Evolutionary conservation across 2,888 invertebrate genomes (phyloP), one percentile per base, ranked within the genome.

Genomic region (Prenolepis imparis): DNA sequence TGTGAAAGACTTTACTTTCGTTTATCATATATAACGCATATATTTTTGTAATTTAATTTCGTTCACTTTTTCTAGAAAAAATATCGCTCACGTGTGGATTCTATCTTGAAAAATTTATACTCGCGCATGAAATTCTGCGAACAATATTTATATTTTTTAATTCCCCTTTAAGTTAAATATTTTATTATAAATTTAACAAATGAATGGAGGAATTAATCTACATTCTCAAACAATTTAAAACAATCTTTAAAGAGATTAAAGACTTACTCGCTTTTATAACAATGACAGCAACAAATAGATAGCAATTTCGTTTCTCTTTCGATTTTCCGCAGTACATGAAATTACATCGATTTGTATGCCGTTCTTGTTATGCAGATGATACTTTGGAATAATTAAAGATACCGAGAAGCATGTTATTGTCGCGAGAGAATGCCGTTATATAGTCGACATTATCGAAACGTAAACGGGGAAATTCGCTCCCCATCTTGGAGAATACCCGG

Each of bases 381-480:
- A 39, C 24, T 66, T 12, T 52, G 8, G 36, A 39, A 52, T 39
- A 66, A 52, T 66, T 39, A 67, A 55, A 66, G 28, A n/a, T 39
- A 55, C 5, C 36, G 6, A 28, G 8, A 67, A 24, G 36, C 4
- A 12, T 41, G 3, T 18, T 41, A 8, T 63, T 63, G 24, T 52
- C 21, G 21, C 21, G 12, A 3, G 15, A 24, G n/a, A 41, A 39
- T 2, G n/a, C 11, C 39, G 12, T 0, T 48, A 8, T n/a, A 21
- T 5, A 21, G 21, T 12, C 5, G 36, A 24, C 36, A 12, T 52
- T 39, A 41, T 68, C 52, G n/a, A 66, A 39, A 67, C 15, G 55
- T 39, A 77, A 77, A 77, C 67, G 39, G 11, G 24, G 21, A 15
- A 55, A 57, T 41, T 68, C 57, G 28, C 55, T 24, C 15, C 48